Percentiles rank a stretch among this genome's conserved stretches.
Evolutionary conservation across 2,113 vertebrate species (phyloP).

Genomic region (Muntiacus reevesi): DNA sequence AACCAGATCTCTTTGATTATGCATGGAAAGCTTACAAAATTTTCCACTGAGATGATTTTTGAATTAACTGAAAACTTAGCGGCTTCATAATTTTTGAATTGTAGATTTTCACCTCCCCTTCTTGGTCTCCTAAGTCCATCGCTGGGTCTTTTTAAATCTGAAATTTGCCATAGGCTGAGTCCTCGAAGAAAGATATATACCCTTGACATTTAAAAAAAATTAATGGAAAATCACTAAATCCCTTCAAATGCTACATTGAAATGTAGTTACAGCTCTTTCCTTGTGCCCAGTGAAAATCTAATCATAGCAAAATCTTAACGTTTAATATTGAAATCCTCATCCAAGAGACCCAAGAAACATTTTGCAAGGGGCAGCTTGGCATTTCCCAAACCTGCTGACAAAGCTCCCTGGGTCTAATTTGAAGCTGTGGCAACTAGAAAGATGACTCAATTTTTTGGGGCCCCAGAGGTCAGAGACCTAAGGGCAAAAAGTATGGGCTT

Average conservation of each 20-base stretch:
- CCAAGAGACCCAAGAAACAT: neutral
- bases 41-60: slow-evolving; percentile 30
- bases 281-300: neutral
- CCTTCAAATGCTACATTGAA: slow-evolving; percentile 16
- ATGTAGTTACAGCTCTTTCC: slow-evolving; percentile 5
- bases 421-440: neutral
- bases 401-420: neutral
- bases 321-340: slow-evolving; percentile 25
- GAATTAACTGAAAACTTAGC: slow-evolving; percentile 40
- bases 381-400: neutral
- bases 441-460: neutral
- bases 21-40: neutral
- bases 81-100: neutral
- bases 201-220: slow-evolving; percentile 57
- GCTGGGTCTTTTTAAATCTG: slow-evolving; percentile 21
- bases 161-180: slow-evolving; percentile 31
- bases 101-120: neutral
- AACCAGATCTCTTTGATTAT: neutral
- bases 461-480: neutral
- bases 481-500: neutral
- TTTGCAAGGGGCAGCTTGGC: neutral
- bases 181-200: slow-evolving; percentile 24
- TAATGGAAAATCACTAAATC: slow-evolving; percentile 58
- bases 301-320: neutral
- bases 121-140: neutral